Evolutionary conservation across 2,888 invertebrate genomes (phyloP).

Genomic region (Merodon equestris): DNA sequence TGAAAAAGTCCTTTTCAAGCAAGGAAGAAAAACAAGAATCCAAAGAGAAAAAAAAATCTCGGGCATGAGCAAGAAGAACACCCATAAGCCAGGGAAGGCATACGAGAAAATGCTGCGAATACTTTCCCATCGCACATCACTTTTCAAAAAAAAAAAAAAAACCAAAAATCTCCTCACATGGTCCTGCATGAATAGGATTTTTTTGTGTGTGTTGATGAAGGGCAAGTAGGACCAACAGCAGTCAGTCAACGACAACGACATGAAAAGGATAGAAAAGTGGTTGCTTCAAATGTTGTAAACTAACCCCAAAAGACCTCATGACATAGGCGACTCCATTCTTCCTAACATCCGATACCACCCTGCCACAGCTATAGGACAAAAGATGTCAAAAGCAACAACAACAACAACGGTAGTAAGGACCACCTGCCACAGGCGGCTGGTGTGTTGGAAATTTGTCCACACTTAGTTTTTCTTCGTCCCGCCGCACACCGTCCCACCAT

Average conservation of each 20-base stretch:
- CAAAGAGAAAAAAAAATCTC: conserved; percentile 9
- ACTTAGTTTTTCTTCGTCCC: conserved; percentile 45
- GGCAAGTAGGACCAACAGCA: conserved; percentile 23
- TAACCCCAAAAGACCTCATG: conserved; percentile 60
- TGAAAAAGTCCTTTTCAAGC: conserved; percentile 21
- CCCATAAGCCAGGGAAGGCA: conserved; percentile 4
- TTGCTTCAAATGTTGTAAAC: conserved; percentile 63
- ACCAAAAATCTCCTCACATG: no score
- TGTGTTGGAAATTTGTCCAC: conserved; percentile 64
- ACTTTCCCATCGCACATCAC: conserved; percentile 52
- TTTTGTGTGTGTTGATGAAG: no score
- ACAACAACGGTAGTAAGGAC: no score
- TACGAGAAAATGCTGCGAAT: conserved; percentile 59
- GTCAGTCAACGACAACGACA: conserved; percentile 49
- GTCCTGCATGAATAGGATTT: no score
- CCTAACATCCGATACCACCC: no score
- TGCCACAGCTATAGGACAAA: not conserved
- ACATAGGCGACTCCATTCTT: conserved; percentile 33
- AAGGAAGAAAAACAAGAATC: conserved; percentile 15
- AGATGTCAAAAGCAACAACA: not conserved
- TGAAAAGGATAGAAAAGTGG: conserved; percentile 41
- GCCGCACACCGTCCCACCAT: no score
- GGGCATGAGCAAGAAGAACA: not conserved
- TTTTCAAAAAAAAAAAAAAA: conserved; percentile 12
- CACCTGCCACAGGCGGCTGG: conserved; percentile 31